A percentile compares a stretch with the other conserved stretches of the same genome.
These are phyloP conservation scores for Stegodyphus dumicola DNA, from an alignment of 1,140 invertebrate genomes.

Conservation along the genomic window DNA sequence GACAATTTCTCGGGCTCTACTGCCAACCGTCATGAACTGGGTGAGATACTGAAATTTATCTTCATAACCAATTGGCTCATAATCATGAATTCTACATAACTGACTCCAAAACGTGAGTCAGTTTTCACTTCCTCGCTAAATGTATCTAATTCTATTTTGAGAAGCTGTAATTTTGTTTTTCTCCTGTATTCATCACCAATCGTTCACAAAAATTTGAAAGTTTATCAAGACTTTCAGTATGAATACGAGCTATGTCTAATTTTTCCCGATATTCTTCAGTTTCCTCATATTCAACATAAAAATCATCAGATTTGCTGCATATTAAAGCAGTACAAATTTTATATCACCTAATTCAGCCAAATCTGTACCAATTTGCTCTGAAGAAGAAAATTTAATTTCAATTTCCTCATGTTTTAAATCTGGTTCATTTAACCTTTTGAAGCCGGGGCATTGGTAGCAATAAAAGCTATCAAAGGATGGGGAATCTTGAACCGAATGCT, in stretches of 20 bases:
- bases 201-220: neutral
- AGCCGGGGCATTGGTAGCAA: too few species aligned
- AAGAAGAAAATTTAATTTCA: too few species aligned
- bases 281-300: too few species aligned
- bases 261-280: too few species aligned
- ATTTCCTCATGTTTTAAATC: too few species aligned
- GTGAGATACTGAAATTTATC: neutral
- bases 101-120: neutral
- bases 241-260: neutral
- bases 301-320: too few species aligned
- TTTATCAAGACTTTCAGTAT: neutral
- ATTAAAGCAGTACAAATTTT: too few species aligned
- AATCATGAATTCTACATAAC: neutral
- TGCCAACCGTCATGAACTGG: neutral
- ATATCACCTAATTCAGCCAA: too few species aligned
- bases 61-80: neutral
- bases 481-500: too few species aligned
- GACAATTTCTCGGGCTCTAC: slow-evolving; percentile 30
- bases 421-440: too few species aligned
- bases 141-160: neutral
- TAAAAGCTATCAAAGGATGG: too few species aligned
- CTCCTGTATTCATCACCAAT: neutral
- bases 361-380: too few species aligned
- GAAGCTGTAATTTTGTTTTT: neutral
- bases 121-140: neutral